Base-by-base conservation (phyloP, 2,888 invertebrate genomes). In the Malthinus seriepunctatus region DNA sequence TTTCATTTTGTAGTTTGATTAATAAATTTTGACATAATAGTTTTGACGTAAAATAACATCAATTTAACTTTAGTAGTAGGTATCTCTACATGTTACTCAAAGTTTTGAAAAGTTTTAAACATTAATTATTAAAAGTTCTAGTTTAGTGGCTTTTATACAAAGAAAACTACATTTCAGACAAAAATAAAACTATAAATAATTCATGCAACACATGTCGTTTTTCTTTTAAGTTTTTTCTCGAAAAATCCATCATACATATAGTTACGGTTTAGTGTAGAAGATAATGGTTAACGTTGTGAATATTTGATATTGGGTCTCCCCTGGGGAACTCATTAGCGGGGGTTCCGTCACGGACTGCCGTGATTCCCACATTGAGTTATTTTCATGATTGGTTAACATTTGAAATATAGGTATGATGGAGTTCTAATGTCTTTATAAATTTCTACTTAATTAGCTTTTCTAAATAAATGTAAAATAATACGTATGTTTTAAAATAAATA, bases 251-350 rank as follows among this genome's bases (percentile, higher is more conserved):
- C 68, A 65, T 62, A 59, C 56, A 56, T 63, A 45, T 9, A 60
- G 60, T 23, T 63, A 48, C 61, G 45, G 61, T 69, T n/a, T 3
- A 23, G 23, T 23, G 5, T 23, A 23, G 67, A 69, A 69, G 68
- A 72, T 73, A 73, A 73, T 72, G 71, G 71, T 69, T 63, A 69
- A 67, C 67, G 65, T 66, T 70, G 72, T 72, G 69, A 72, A 72
- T 72, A 73, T 72, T 73, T 72, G 68, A 71, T 72, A 68, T 60
- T 61, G 63, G 57, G 57, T 58, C 65, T 65, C 63, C 69, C 70
- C 67, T 56, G 67, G 69, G 68, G 67, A 68, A 68, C 69, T 70
- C 64, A 64, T 65, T 67, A 70, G 68, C 68, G 65, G 68, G 67
- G 68, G 69, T 68, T 59, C 59, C 52, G 70, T 71, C 71, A 67